phyloP scores from a whole-genome alignment of 1,140 invertebrate genomes.

The Steinernema khuongi region DNA sequence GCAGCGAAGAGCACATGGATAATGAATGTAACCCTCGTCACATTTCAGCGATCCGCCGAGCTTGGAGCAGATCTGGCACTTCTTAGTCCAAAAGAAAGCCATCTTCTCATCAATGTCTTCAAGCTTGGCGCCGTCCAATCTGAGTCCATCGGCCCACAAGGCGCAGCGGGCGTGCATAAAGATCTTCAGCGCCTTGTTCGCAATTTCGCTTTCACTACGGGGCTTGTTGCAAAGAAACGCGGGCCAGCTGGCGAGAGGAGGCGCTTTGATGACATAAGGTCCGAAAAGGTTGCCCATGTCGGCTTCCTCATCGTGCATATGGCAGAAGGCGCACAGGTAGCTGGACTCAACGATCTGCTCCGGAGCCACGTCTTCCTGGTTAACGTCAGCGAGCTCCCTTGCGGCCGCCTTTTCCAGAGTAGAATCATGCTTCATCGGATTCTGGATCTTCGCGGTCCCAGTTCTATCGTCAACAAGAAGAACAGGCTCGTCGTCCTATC shows the following conservation, averaged over 20 bases:
- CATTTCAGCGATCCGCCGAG: background rate
- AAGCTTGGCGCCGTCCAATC: background rate
- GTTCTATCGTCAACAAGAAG: background rate
- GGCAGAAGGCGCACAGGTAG: background rate
- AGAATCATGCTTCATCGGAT: background rate
- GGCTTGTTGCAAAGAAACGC: background rate
- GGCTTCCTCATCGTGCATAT: constrained; percentile 1
- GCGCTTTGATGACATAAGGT: background rate
- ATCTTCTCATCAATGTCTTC: constrained; percentile 4
- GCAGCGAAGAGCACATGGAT: background rate
- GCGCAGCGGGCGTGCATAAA: background rate
- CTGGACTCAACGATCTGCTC: background rate
- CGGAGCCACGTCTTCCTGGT: background rate
- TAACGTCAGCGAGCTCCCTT: background rate
- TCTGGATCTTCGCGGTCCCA: background rate
- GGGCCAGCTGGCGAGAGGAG: background rate
- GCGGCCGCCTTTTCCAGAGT: background rate
- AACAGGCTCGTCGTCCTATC: background rate
- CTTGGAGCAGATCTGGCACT: background rate
- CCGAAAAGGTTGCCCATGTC: background rate
- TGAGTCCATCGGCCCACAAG: background rate
- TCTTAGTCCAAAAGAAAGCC: background rate
- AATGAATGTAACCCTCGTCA: background rate
- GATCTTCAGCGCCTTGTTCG: background rate
- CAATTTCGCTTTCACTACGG: background rate